phyloP scores from a whole-genome alignment of 2,113 vertebrate genomes.

The Arvicanthis niloticus region DNA sequence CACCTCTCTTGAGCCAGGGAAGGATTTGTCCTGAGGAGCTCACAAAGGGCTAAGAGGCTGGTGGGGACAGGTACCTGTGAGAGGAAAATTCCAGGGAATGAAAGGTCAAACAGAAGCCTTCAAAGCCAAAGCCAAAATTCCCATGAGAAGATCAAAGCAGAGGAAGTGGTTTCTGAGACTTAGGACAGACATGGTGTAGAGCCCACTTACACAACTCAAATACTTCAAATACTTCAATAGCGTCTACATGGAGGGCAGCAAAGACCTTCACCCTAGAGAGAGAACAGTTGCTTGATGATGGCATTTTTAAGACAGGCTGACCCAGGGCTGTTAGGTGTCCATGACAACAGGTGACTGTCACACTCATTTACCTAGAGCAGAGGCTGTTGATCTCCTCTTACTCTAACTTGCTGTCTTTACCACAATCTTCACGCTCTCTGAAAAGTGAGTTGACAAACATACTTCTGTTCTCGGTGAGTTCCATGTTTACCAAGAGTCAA shows the following conservation, averaged over 20 bases:
- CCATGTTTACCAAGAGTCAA: constrained; percentile 13
- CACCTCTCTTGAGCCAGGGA: not conserved
- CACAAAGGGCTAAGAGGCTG: not conserved
- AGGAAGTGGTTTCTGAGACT: not conserved
- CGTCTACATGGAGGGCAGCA: not conserved
- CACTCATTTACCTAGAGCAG: constrained; percentile 26
- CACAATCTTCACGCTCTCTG: constrained; percentile 18
- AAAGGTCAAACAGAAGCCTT: not conserved
- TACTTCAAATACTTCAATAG: not conserved
- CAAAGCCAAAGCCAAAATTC: constrained; percentile 17
- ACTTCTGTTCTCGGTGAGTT: constrained; percentile 35
- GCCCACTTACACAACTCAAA: not conserved
- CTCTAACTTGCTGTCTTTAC: constrained; percentile 24
- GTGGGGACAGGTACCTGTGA: not conserved
- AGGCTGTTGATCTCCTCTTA: constrained; percentile 29
- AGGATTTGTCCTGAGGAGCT: not conserved
- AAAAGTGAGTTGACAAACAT: constrained; percentile 49
- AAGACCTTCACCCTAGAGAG: not conserved
- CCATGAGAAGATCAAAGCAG: not conserved
- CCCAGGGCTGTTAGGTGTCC: constrained; percentile 32
- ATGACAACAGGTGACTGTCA: constrained; percentile 5
- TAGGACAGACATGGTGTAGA: not conserved
- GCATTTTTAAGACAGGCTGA: constrained; percentile 11
- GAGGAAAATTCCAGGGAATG: not conserved
- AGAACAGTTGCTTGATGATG: constrained; percentile 6